Base-by-base conservation (phyloP, 1,140 invertebrate genomes). In the Colletes latitarsis region DNA sequence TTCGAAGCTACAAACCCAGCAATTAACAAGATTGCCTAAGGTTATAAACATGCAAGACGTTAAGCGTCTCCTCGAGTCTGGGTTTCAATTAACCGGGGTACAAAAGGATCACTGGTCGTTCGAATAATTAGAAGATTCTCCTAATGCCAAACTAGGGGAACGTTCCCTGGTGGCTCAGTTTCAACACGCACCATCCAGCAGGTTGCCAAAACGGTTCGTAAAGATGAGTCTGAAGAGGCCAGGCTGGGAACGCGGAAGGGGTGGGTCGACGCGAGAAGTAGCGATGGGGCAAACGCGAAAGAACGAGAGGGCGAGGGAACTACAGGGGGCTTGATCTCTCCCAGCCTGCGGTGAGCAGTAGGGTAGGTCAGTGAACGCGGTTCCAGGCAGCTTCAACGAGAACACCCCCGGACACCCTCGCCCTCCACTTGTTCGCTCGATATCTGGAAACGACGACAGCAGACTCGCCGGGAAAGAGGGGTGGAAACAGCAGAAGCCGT, bases 311-410 rank as follows among this genome's bases (percentile, higher is more conserved):
- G 57, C 8, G 15, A 19, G 43, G 15, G 46, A 53, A 62, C 21
- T 70, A 60, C 68, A 63, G 64, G 57, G 43, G 77, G 66, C 55
- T 72, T 60, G 71, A 72, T 76, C 72, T 67, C 81, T 73, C 60
- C 67, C 80, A 77, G 75, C 49, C 80, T 77, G 77, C 43, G 43
- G 82, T 12, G 81, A 21, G 57, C 46, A 49, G 66, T 85, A 82
- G 74, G 84, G 74, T 87, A 88, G 88, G 88, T 89, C 87, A 89
- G 85, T 89, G 88, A 88, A 88, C 88, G 88, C 86, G 46, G 73
- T 81, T 79, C 81, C 82, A 80, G 76, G 63, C 71, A 87, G 86
- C 88, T 85, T 84, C 84, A 84, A 81, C 82, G 83, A 78, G 84
- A 85, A 82, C 82, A 84, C 66, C 87, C 85, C 82, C 81, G 86